Base-by-base conservation (phyloP, 2,113 vertebrate species). In the Oncorhynchus nerka region DNA sequence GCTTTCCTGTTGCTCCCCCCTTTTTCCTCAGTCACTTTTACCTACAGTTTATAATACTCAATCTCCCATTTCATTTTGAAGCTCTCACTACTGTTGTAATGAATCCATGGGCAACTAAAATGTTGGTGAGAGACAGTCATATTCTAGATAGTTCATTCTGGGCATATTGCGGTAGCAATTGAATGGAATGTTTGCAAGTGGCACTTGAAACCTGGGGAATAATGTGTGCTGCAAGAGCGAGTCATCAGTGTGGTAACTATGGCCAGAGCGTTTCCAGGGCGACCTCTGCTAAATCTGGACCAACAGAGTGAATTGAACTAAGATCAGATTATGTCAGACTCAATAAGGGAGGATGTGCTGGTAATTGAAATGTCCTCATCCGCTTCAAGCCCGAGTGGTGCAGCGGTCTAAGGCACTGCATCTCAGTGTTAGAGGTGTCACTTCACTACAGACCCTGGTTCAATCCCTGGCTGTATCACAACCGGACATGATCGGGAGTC, bases 211-310 rank as follows among this genome's bases (percentile, higher is more conserved):
- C 8, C 59, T 22, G 59, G 24, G n/a, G 59, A 24, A 62, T 62
- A 62, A 62, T 62, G 5, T 62, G 59, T 22, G n/a, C 59, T 62
- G 59, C 59, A 61, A n/a, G 59, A 62, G 59, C 20, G 5, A 62
- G n/a, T 22, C 13, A 62, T 62, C n/a, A 62, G 20, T 24, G n/a
- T 22, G 59, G 59, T 62, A 22, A 22, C 59, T 22, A 22, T 62
- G 59, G 59, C 59, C 59, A 22, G 59, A 62, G 59, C 59, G n/a
- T 62, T 62, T 62, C 59, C n/a, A 62, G n/a, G 59, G 59, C 59
- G n/a, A 62, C 20, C 59, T 22, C 2, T 22, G 16, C n/a, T 1
- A 62, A 62, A n/a, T 5, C n/a, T 62, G 59, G 20, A 22, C 59
- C 19, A 62, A 22, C 59, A 62, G 59, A 22, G 59, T 62, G 59